These are phyloP conservation scores for Dendrocincla fuliginosa DNA, from an alignment of 2,797 vertebrate species.

Conservation along the genomic window DNA sequence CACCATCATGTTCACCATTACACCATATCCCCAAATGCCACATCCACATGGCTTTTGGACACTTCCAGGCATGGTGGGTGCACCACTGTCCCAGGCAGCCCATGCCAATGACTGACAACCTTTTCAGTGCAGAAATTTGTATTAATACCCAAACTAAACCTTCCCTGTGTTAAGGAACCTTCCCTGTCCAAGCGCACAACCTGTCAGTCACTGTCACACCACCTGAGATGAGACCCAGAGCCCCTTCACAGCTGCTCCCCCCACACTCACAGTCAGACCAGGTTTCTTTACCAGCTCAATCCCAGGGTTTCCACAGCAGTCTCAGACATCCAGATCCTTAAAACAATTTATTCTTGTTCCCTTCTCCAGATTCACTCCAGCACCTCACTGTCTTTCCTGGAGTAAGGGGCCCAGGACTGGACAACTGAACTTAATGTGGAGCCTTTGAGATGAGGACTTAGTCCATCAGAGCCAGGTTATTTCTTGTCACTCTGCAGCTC, in stretches of 20 bases:
- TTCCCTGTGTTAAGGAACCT: neutral
- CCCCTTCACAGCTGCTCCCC: neutral
- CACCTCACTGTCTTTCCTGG: too few relatives aligned
- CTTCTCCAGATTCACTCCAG: too few relatives aligned
- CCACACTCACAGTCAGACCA: neutral
- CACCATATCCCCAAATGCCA: neutral
- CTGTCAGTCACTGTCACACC: neutral
- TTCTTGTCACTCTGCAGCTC: too few relatives aligned
- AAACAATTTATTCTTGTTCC: too few relatives aligned
- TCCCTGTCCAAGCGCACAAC: accelerated
- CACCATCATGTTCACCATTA: accelerated
- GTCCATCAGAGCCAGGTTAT: too few relatives aligned
- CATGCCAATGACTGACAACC: neutral
- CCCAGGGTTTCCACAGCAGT: too few relatives aligned
- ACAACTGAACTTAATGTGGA: too few relatives aligned
- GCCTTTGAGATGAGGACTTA: too few relatives aligned
- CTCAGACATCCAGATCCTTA: too few relatives aligned
- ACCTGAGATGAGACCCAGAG: accelerated
- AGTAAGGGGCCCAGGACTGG: too few relatives aligned
- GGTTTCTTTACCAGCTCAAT: neutral
- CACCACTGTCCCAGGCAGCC: neutral
- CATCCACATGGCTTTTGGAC: neutral
- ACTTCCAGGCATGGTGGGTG: neutral
- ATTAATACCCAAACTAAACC: neutral
- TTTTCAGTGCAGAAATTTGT: neutral